These are phyloP conservation scores for Cryptoprocta ferox DNA, from an alignment of 2,797 vertebrate species.

Conservation along the genomic window DNA sequence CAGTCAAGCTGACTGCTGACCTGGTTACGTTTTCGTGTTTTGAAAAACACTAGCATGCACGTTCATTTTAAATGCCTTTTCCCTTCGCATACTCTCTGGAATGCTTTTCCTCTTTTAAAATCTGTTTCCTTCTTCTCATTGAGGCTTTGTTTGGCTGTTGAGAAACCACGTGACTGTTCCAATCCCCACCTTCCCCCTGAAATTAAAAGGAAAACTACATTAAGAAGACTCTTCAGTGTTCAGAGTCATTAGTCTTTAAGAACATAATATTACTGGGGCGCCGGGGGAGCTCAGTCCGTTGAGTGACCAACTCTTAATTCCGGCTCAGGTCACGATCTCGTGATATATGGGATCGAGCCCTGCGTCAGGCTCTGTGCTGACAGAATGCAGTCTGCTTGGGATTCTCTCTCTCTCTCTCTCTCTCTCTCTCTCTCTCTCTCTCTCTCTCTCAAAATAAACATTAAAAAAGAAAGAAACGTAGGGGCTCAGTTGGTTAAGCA, in stretches of 20 bases:
- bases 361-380: too few relatives aligned
- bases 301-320: too few relatives aligned
- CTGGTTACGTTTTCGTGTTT: rapidly evolving
- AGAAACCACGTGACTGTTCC: background rate
- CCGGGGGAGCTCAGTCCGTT: too few relatives aligned
- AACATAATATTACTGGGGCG: background rate
- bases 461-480: too few relatives aligned
- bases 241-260: background rate
- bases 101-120: background rate
- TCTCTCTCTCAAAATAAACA: too few relatives aligned
- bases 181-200: background rate
- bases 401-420: too few relatives aligned
- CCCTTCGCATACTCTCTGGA: background rate
- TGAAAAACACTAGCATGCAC: background rate
- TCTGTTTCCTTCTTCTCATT: background rate
- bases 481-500: too few relatives aligned
- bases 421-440: too few relatives aligned
- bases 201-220: background rate
- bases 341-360: too few relatives aligned
- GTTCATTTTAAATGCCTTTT: background rate
- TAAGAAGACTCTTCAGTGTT: background rate
- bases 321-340: too few relatives aligned
- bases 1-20: rapidly evolving
- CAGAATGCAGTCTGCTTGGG: too few relatives aligned
- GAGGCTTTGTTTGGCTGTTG: background rate